Evolutionary conservation across 2,888 invertebrate species (phyloP), one percentile per base, ranked within the genome.

Genomic region (Hirudinaria manillensis): DNA sequence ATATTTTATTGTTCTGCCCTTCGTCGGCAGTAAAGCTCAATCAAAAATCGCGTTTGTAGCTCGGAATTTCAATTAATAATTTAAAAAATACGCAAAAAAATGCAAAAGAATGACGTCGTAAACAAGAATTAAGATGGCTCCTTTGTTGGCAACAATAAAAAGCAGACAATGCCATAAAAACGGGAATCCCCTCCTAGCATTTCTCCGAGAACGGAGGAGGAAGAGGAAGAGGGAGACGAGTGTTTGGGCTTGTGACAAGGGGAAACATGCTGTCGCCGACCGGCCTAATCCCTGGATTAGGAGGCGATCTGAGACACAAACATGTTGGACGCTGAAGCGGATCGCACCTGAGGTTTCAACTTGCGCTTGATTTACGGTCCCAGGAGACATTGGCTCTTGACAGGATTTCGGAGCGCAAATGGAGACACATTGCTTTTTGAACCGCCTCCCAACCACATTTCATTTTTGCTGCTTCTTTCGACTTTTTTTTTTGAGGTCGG

Each of bases 401-500:
- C 45, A 38, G 72, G 71, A 45, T 71, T 72, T 67, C 45, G 66
- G 55, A 56, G 6, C 53, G 76, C 56, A 72, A 72, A 73, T 72
- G 72, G 76, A 72, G 71, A 73, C 61, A 51, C 68, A 66, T 74
- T 51, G 38, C 74, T 74, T 74, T 68, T 27, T 51, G 34, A n/a
- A 32, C 29, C 45, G 53, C 65, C 68, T 51, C 32, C 32, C 27
- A 32, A n/a, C 32, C 55, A 29, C 29, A 27, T 36, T 21, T 70
- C 55, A 29, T 45, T 55, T 36, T 53, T 70, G 36, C 51, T 38
- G 38, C 34, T n/a, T 45, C 32, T 55, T 32, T 72, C 56, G 24
- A 51, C 27, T 32, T 55, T 27, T 72, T 24, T 72, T 45, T 71
- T 6, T 71, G 55, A 53, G 55, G 4, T 1, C 21, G 67, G 19